A percentile compares a stretch with the other conserved stretches of the same genome.
Evolutionary conservation across 1,140 invertebrate genomes (phyloP).

Genomic region (Heliconius hermathena): DNA sequence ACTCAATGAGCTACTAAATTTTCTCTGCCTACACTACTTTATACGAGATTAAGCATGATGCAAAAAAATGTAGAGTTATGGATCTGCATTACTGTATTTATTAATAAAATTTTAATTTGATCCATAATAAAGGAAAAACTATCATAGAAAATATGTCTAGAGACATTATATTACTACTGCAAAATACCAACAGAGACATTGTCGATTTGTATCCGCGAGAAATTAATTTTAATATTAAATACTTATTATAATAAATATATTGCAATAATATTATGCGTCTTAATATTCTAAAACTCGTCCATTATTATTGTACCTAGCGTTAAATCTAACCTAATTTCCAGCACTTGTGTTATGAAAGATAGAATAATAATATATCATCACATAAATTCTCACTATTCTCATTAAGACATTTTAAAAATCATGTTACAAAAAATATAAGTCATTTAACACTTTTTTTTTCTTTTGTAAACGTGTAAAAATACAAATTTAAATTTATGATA

Average conservation of each 20-base stretch:
- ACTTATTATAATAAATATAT: background rate
- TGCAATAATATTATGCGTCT: background rate
- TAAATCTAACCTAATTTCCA: background rate
- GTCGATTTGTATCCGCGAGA: background rate
- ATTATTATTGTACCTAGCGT: background rate
- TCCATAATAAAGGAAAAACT: too few species aligned
- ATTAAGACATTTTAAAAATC: background rate
- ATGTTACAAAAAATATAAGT: slow-evolving; percentile 1
- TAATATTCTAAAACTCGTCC: slow-evolving; percentile 5
- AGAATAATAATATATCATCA: slow-evolving; percentile 12
- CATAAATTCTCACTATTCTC: slow-evolving; percentile 10
- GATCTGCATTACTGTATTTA: too few species aligned
- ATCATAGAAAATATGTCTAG: background rate
- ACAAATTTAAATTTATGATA: background rate
- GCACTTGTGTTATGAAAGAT: background rate
- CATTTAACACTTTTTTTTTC: background rate
- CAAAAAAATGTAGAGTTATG: too few species aligned
- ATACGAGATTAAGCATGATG: too few species aligned
- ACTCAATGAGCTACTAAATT: too few species aligned
- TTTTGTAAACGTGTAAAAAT: slow-evolving; percentile 14
- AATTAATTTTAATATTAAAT: background rate
- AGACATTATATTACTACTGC: background rate
- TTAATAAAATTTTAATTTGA: too few species aligned
- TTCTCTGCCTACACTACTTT: too few species aligned
- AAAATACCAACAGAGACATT: background rate